These are phyloP conservation scores for Sinocyclocheilus maitianheensis DNA, from an alignment of 2,113 vertebrate genomes.

Conservation along the genomic window DNA sequence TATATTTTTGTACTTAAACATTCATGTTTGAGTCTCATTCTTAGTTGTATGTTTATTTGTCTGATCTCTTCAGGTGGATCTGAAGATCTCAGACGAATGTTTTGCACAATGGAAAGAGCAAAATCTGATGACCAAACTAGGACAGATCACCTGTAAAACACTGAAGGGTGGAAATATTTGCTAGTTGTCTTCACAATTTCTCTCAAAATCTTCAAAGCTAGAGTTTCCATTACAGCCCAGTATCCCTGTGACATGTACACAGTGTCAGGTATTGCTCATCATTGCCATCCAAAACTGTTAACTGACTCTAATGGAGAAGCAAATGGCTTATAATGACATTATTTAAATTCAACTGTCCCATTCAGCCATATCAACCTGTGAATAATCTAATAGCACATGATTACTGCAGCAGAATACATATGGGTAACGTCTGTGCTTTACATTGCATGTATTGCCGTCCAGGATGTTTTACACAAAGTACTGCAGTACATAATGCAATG, in stretches of 20 bases:
- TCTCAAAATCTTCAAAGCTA: slow-evolving; percentile 9
- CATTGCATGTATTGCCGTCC: slow-evolving; percentile 14
- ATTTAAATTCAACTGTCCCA: not conserved
- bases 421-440: not conserved
- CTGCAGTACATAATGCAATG: not conserved
- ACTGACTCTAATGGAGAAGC: not conserved
- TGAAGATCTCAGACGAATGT: slow-evolving; percentile 82
- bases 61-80: slow-evolving; percentile 78
- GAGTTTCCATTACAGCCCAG: slow-evolving; percentile 34
- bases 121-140: slow-evolving; percentile 90
- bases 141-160: slow-evolving; percentile 87
- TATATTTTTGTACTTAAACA: not conserved
- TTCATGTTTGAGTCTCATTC: not conserved
- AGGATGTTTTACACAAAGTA: not conserved
- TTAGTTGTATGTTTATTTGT: slow-evolving; percentile 18
- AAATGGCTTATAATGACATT: not conserved
- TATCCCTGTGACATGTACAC: slow-evolving; percentile 13
- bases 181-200: slow-evolving; percentile 68
- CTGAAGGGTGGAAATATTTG: slow-evolving; percentile 92
- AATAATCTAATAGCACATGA: not conserved
- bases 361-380: not conserved
- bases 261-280: not conserved
- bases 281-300: not conserved
- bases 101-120: slow-evolving; percentile 90
- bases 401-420: not conserved